A percentile compares a stretch with the other conserved stretches of the same genome.
These are phyloP conservation scores for Pterocles gutturalis DNA, from an alignment of 2,113 vertebrate species.

Conservation along the genomic window DNA sequence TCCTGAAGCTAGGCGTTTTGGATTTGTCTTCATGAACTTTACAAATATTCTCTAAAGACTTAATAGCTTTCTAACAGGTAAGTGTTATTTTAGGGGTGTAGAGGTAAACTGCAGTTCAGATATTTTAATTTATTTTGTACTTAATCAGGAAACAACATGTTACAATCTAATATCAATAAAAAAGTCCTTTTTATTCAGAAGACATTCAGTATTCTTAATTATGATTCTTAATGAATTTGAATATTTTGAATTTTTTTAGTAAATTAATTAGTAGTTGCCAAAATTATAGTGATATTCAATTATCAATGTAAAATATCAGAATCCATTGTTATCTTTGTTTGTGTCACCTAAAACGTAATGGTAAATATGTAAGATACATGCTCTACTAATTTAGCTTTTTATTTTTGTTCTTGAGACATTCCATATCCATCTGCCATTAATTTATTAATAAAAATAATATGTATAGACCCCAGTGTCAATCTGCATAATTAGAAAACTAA, in stretches of 20 bases:
- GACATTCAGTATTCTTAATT: neutral
- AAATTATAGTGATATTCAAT: conserved; percentile 19
- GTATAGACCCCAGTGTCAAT: neutral
- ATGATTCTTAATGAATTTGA: neutral
- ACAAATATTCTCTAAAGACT: neutral
- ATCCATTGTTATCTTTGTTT: neutral
- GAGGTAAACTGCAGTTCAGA: neutral
- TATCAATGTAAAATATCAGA: conserved; percentile 6
- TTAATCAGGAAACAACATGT: neutral
- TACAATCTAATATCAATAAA: neutral
- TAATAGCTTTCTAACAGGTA: neutral
- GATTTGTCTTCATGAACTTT: neutral
- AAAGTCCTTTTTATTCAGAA: neutral
- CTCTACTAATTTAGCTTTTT: neutral
- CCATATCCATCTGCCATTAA: neutral
- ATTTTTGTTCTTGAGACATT: neutral
- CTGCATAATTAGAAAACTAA: neutral
- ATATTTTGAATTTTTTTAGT: conserved; percentile 8
- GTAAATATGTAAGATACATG: neutral
- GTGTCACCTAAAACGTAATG: neutral
- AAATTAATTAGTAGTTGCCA: neutral
- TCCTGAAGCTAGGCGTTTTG: neutral
- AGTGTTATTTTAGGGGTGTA: neutral
- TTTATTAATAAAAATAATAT: neutral
- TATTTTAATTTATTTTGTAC: neutral